Conservation (phyloP, 2,797 vertebrate genomes). For the Sebastes goodei region DNA sequence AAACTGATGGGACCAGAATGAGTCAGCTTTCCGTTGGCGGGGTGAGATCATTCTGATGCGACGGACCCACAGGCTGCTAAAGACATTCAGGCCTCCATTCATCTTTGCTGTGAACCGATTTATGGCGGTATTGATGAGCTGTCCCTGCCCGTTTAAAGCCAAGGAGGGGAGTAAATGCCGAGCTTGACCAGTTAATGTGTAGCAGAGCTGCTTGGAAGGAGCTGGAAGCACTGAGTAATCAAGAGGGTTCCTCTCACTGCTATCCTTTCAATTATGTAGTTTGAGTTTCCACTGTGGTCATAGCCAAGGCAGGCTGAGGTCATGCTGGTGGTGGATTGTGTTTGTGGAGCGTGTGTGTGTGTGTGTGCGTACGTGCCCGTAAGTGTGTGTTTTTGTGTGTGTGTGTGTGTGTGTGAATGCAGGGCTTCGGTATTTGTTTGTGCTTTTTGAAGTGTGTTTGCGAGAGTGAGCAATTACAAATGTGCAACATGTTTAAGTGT, state of each 20-base stretch:
- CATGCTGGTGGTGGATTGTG: slow-evolving; percentile 62
- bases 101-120: slow-evolving; percentile 69
- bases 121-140: slow-evolving; percentile 71
- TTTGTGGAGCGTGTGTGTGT: slow-evolving; percentile 38
- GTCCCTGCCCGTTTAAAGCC: slow-evolving; percentile 45
- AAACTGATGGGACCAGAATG: slow-evolving; percentile 65
- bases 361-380: not conserved
- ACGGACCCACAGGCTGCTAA: slow-evolving; percentile 54
- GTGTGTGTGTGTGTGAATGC: not conserved
- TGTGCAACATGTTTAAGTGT: slow-evolving; percentile 51
- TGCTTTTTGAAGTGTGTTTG: slow-evolving; percentile 51
- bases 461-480: slow-evolving; percentile 48
- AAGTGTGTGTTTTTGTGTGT: slow-evolving; percentile 11
- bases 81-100: slow-evolving; percentile 66
- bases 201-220: slow-evolving; percentile 63
- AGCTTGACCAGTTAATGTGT: slow-evolving; percentile 67
- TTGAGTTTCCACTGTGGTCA: slow-evolving; percentile 75
- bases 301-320: slow-evolving; percentile 69
- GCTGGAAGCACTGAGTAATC: slow-evolving; percentile 79
- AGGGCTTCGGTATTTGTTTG: slow-evolving; percentile 15
- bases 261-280: slow-evolving; percentile 81
- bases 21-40: slow-evolving; percentile 71
- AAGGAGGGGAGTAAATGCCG: slow-evolving; percentile 44
- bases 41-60: slow-evolving; percentile 52
- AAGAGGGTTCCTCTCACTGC: slow-evolving; percentile 73